phyloP scores from a whole-genome alignment of 2,888 invertebrate species.

The Strigamia maritima region DNA sequence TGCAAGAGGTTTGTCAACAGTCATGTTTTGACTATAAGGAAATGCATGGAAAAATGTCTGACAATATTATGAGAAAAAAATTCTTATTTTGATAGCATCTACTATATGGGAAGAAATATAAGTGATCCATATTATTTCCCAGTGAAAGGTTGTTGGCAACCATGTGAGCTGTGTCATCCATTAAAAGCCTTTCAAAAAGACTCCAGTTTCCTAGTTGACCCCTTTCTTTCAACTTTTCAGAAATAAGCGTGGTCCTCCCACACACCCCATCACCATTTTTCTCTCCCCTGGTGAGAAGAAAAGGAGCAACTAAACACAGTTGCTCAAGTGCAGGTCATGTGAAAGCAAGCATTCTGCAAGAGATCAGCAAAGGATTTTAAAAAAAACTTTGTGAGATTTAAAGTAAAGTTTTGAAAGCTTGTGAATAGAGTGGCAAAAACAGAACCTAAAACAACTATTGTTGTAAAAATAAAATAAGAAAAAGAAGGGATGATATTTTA shows the following conservation, averaged over 20 bases:
- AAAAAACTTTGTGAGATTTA: constrained; percentile 9
- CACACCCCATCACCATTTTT: background rate
- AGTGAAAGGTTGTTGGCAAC: background rate
- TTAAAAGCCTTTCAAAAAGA: constrained; percentile 34
- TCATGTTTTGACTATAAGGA: background rate
- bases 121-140: constrained; percentile 21
- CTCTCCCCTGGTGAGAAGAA: background rate
- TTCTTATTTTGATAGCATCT: background rate
- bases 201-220: constrained; percentile 7
- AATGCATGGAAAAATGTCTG: background rate
- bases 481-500: too few relatives aligned
- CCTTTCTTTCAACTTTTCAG: constrained; percentile 3
- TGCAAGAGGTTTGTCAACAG: background rate
- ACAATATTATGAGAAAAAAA: background rate
- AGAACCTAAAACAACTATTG: background rate
- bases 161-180: constrained; percentile 22
- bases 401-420: constrained; percentile 2
- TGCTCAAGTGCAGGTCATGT: constrained; percentile 28
- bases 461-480: too few relatives aligned
- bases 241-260: background rate
- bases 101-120: background rate
- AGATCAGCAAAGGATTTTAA: constrained; percentile 26
- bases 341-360: constrained; percentile 21
- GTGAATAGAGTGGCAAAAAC: background rate
- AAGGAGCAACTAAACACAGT: background rate